Evolutionary conservation across 2,888 invertebrate genomes (phyloP), one percentile per base, ranked within the genome.

Genomic region (Suillia variegata): DNA sequence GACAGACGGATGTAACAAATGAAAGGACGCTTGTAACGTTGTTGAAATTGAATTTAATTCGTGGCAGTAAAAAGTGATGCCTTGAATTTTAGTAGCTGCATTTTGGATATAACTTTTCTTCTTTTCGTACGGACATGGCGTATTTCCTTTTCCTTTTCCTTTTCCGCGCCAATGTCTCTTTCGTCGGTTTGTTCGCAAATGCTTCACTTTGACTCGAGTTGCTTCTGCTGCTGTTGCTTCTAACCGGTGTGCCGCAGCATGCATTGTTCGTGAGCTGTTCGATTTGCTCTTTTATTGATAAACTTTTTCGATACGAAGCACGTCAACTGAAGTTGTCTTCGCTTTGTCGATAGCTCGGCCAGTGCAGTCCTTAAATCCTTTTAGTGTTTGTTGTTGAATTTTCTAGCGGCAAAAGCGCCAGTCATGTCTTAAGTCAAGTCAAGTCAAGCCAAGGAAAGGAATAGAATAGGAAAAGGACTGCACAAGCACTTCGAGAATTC

Each of bases 251-350:
- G 6, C n/a, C 26, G 26, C 10, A 6, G 26, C 38, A n/a, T n/a
- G 38, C 15, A 38, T 38, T 38, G 38, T 38, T 38, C 38, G 10
- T n/a, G n/a, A n/a, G n/a, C 38, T 38, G 38, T n/a, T 10, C 38
- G 15, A 38, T 38, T 38, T 38, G 12, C 38, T 45, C 45, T 45
- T 38, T 45, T 45, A 45, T 45, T 45, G 45, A 45, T 45, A 45
- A 45, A 45, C 45, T 45, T 45, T 45, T 45, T 5, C 45, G 20
- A 3, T 5, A 6, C 17, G 3, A 17, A 45, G 45, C 45, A 45
- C 18, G 15, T 38, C 38, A 38, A n/a, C 38, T 38, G 20, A 45
- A 45, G 18, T 45, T 45, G 17, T 45, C 45, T 45, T 45, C 45
- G 18, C 45, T 45, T 45, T 45, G 45, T 45, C 45, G n/a, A n/a